A percentile compares a stretch with the other conserved stretches of the same genome.
Evolutionary conservation across 2,797 vertebrate genomes (phyloP).

Genomic region (Characodon lateralis): DNA sequence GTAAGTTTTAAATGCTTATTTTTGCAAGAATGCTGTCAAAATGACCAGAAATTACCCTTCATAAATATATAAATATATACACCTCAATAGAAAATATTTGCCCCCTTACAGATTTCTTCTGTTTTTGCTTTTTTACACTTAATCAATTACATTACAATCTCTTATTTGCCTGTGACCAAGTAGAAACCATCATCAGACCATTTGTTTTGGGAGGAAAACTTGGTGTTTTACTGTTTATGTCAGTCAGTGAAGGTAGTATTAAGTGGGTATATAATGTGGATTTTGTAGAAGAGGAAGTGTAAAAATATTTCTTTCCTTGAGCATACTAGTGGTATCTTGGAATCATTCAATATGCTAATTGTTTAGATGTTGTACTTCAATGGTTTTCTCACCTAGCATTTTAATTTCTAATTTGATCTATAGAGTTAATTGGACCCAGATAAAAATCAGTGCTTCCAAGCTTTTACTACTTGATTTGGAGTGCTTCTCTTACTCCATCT

Average conservation of each 20-base stretch:
- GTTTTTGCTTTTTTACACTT: background rate
- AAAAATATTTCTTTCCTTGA: background rate
- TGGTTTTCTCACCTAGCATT: background rate
- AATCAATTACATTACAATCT: background rate
- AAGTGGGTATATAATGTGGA: background rate
- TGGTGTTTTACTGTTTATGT: background rate
- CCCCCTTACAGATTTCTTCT: background rate
- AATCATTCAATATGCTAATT: background rate
- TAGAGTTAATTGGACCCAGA: background rate
- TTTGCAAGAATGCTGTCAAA: background rate
- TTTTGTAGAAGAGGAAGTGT: background rate
- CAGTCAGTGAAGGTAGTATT: background rate
- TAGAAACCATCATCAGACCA: background rate
- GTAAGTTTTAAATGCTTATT: background rate
- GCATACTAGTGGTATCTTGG: background rate
- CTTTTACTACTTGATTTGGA: conserved; percentile 8
- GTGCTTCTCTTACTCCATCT: conserved; percentile 8
- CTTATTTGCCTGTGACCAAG: background rate
- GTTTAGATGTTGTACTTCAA: background rate
- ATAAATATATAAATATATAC: no score
- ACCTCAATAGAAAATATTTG: background rate
- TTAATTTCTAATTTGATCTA: background rate
- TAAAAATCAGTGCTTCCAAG: background rate
- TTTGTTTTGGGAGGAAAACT: background rate
- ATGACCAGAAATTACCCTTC: background rate